phyloP scores from a whole-genome alignment of 2,888 invertebrate species.

The Blomia tropicalis region DNA sequence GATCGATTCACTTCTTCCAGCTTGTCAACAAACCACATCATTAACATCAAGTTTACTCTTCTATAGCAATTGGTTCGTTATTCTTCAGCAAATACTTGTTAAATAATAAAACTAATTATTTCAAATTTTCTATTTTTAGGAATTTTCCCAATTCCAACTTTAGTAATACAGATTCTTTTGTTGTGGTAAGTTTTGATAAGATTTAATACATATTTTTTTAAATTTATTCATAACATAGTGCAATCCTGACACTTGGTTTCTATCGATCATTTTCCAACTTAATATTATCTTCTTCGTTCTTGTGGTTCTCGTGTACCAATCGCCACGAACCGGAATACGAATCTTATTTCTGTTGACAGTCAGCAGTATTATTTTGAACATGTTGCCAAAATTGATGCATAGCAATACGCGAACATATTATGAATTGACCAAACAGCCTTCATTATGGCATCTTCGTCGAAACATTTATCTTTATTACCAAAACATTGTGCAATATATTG shows the following conservation, averaged over 20 bases:
- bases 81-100: background rate
- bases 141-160: background rate
- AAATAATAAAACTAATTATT: background rate
- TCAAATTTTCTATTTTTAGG: no score
- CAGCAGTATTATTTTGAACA: constrained; percentile 1
- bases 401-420: constrained; percentile 3
- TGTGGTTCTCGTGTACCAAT: constrained; percentile 8
- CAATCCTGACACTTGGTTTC: constrained; percentile 22
- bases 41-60: constrained; percentile 13
- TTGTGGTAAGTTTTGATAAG: background rate
- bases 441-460: background rate
- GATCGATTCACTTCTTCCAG: constrained; percentile 8
- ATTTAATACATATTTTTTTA: background rate
- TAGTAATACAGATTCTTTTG: background rate
- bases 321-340: constrained; percentile 3
- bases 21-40: background rate
- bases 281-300: constrained; percentile 14
- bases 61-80: constrained; percentile 9
- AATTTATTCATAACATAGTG: constrained; percentile 14
- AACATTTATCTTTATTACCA: constrained; percentile 10
- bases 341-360: background rate
- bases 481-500: constrained; percentile 21
- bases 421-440: constrained; percentile 9
- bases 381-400: background rate
- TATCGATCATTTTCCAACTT: constrained; percentile 20